Conservation (phyloP, 2,888 invertebrate species). For the Ellobium chinense region DNA sequence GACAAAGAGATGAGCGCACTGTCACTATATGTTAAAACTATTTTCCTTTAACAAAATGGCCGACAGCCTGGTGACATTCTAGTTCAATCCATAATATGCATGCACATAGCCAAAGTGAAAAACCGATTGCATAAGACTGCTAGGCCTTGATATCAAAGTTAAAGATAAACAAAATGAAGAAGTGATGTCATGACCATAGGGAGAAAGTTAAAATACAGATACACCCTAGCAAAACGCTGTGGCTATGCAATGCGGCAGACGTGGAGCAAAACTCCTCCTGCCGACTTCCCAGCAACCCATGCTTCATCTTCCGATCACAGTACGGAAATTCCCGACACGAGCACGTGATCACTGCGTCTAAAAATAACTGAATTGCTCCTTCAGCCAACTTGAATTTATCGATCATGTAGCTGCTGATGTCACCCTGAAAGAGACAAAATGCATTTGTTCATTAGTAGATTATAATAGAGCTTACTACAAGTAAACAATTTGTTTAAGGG, state of each 20-base stretch:
- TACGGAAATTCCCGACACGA: conserved; percentile 47
- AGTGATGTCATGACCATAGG: background rate
- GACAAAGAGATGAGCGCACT: no score
- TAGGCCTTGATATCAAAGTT: no score
- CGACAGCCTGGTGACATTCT: no score
- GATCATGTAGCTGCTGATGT: conserved; percentile 31
- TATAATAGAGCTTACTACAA: no score
- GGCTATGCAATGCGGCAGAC: background rate
- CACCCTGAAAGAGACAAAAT: conserved; percentile 33
- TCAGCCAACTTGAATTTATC: conserved; percentile 4
- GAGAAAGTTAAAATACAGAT: background rate
- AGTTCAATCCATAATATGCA: no score
- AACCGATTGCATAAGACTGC: no score
- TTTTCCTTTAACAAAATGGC: no score
- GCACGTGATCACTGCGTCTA: conserved; percentile 47
- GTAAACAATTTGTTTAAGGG: no score
- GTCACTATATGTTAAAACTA: no score
- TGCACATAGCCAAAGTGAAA: no score
- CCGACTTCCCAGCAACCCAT: conserved; percentile 49
- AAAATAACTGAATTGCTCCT: conserved; percentile 17
- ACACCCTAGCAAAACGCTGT: background rate
- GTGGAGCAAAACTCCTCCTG: conserved; percentile 20
- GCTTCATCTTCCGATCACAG: conserved; percentile 44
- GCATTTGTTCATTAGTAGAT: no score
- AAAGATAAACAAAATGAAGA: no score